Evolutionary conservation across 2,888 invertebrate species (phyloP).

Genomic region (Oscheius onirici): DNA sequence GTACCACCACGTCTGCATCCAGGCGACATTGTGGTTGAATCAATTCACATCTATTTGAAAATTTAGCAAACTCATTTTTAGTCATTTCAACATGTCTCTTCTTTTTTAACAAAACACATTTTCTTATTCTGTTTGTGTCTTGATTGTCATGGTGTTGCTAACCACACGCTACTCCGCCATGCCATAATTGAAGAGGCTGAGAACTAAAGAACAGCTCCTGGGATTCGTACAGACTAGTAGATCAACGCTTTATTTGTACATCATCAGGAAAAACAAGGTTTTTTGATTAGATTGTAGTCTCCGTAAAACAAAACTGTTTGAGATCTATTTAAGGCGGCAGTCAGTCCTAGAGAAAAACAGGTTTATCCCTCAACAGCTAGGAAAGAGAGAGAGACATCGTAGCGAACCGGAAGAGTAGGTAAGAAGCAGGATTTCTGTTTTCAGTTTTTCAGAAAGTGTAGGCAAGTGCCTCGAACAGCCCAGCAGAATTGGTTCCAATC

Average conservation of each 20-base stretch:
- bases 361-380: constrained; percentile 26
- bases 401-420: constrained; percentile 9
- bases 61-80: no score
- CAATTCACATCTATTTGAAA: no score
- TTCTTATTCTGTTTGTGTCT: not conserved
- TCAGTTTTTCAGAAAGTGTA: constrained; percentile 50
- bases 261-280: not conserved
- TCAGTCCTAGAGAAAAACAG: not conserved
- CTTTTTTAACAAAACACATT: no score
- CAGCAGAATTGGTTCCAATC: constrained; percentile 62
- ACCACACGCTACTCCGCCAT: not conserved
- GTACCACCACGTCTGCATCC: no score
- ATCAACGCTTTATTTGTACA: constrained; percentile 15
- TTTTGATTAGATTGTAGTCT: constrained; percentile 22
- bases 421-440: not conserved
- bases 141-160: constrained; percentile 9
- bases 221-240: not conserved
- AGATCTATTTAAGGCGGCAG: constrained; percentile 21
- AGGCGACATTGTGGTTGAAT: no score
- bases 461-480: constrained; percentile 59
- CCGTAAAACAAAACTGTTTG: constrained; percentile 26
- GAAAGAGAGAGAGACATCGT: not conserved
- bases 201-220: not conserved
- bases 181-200: not conserved
- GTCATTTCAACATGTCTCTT: no score